A percentile compares a stretch with the other conserved stretches of the same genome.
Evolutionary conservation across 1,140 invertebrate genomes (phyloP).

Genomic region (roundworm (Caenorhabditis elegans)): WBcel235 BX284604.4:11244501-11245000

Average conservation of each 20-base stretch:
- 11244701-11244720: neutral
- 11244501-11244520: neutral
- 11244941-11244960: no score
- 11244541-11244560: neutral
- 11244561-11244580: neutral
- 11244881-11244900: no score
- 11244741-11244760: neutral
- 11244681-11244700: neutral
- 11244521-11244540: neutral
- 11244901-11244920: no score
- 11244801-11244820: neutral
- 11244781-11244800: neutral
- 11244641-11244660: conserved; percentile 12
- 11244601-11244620: neutral
- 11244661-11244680: no score
- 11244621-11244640: conserved; percentile 20
- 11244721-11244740: conserved; percentile 27
- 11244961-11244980: no score
- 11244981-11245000: no score
- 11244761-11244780: neutral
- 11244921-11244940: no score
- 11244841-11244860: neutral
- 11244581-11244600: neutral
- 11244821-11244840: no score
- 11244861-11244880: neutral